These are phyloP conservation scores for Pempheris klunzingeri DNA, from an alignment of 2,797 vertebrate genomes.

Conservation along the genomic window DNA sequence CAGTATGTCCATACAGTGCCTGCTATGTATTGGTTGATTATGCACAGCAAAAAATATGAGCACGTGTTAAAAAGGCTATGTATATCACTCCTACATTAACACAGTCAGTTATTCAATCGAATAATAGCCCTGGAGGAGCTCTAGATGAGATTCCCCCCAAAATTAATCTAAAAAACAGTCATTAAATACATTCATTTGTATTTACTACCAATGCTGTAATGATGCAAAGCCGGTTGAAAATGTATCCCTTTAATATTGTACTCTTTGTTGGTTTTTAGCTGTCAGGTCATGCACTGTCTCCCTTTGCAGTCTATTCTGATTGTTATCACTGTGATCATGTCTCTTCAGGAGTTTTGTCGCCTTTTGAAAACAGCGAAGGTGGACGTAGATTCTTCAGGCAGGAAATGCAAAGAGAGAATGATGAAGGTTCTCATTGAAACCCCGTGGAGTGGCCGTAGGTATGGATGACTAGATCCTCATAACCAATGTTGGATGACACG, in stretches of 20 bases:
- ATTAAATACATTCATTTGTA: too few relatives aligned
- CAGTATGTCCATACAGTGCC: neutral
- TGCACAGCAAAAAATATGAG: neutral
- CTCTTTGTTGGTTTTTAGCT: too few relatives aligned
- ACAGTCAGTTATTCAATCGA: too few relatives aligned
- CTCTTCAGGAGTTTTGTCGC: constrained; percentile 87
- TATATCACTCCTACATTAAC: neutral
- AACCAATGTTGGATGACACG: too few relatives aligned
- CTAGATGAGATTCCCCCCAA: too few relatives aligned
- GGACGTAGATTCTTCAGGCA: constrained; percentile 91
- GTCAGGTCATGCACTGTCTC: too few relatives aligned
- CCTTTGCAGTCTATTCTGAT: neutral
- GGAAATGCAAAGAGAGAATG: constrained; percentile 93
- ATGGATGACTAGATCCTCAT: too few relatives aligned
- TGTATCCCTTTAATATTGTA: too few relatives aligned
- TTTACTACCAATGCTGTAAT: too few relatives aligned
- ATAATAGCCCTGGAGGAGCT: too few relatives aligned
- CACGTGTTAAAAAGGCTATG: neutral
- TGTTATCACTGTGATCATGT: neutral
- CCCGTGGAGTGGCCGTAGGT: constrained; percentile 35
- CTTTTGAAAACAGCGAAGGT: constrained; percentile 90
- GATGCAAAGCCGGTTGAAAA: too few relatives aligned
- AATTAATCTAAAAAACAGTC: too few relatives aligned
- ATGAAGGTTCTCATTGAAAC: constrained; percentile 88
- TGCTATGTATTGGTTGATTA: neutral